These are phyloP conservation scores for Serrognathus titanus DNA, from an alignment of 2,888 invertebrate species.

Conservation along the genomic window DNA sequence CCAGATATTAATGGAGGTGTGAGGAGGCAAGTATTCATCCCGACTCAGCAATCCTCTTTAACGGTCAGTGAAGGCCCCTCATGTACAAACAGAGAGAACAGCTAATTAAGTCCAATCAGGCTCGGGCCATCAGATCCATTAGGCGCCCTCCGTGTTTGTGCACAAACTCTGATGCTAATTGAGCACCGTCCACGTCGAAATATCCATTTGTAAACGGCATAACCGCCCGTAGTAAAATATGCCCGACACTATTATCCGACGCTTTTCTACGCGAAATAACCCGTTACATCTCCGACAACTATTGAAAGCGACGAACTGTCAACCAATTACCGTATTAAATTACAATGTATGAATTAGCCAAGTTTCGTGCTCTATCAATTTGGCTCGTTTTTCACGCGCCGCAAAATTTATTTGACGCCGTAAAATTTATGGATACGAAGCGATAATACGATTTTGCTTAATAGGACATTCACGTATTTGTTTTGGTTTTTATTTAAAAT, in stretches of 20 bases:
- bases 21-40: slow-evolving; percentile 35
- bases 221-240: slow-evolving; percentile 2
- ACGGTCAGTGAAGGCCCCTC: slow-evolving; percentile 25
- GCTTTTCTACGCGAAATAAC: background rate
- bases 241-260: background rate
- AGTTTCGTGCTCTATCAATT: no score
- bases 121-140: slow-evolving; percentile 54
- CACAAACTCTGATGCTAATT: slow-evolving; percentile 50
- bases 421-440: no score
- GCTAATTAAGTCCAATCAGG: slow-evolving; percentile 61
- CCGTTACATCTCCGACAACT: background rate
- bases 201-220: slow-evolving; percentile 41
- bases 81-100: slow-evolving; percentile 45
- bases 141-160: slow-evolving; percentile 50
- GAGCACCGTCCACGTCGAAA: slow-evolving; percentile 42
- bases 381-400: no score
- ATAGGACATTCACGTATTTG: no score
- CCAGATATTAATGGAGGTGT: slow-evolving; percentile 5
- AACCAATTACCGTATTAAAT: no score
- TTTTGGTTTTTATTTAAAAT: no score
- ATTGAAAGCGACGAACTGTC: no score
- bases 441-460: no score
- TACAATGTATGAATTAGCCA: no score
- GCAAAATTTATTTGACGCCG: no score
- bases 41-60: slow-evolving; percentile 30